These are phyloP conservation scores for Spilogale gracilis DNA, from an alignment of 2,113 vertebrate species.

Conservation along the genomic window DNA sequence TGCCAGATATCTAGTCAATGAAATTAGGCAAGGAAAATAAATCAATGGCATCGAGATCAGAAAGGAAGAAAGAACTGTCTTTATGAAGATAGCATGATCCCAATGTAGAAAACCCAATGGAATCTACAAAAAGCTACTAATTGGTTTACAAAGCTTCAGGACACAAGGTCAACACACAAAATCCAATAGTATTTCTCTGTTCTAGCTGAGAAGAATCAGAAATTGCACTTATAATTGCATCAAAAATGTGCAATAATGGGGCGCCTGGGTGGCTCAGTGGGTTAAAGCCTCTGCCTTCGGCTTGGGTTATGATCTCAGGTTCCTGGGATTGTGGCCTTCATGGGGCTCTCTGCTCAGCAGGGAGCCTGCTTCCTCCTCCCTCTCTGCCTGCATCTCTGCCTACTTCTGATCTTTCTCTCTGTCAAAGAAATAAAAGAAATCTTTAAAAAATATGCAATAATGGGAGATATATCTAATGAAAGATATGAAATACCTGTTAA, in stretches of 20 bases:
- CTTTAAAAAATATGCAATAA: not conserved
- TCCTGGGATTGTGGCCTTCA: no score
- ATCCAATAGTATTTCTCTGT: not conserved
- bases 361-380: no score
- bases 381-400: no score
- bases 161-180: not conserved
- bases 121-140: not conserved
- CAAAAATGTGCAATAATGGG: not conserved
- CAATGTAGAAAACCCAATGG: not conserved
- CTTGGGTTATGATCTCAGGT: no score
- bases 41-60: not conserved
- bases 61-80: not conserved
- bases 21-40: not conserved
- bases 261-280: not conserved
- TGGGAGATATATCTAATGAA: not conserved
- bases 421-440: no score
- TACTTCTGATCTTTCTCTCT: no score
- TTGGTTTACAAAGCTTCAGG: not conserved
- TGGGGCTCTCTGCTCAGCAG: no score
- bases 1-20: not conserved
- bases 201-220: not conserved
- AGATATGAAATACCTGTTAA: not conserved
- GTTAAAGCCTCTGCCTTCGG: no score
- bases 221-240: not conserved
- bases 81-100: not conserved